phyloP scores from a whole-genome alignment of 1,140 invertebrate genomes.

The Antheraea mylitta region DNA sequence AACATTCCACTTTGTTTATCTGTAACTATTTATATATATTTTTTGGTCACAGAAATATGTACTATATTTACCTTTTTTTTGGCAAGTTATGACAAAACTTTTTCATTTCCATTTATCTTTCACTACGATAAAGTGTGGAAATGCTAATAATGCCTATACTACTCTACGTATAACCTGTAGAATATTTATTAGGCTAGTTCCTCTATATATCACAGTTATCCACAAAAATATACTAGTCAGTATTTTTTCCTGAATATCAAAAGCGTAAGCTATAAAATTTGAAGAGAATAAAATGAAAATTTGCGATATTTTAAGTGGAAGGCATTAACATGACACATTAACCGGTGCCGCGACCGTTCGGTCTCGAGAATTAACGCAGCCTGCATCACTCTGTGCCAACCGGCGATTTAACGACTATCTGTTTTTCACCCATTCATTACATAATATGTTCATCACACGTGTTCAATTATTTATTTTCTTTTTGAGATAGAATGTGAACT shows the following conservation, averaged over 20 bases:
- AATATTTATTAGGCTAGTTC: not conserved
- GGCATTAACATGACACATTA: conserved; percentile 58
- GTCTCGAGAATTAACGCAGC: conserved; percentile 34
- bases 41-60: too few relatives aligned
- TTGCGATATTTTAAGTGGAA: conserved; percentile 45
- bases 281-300: conserved; percentile 45
- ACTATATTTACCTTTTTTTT: too few relatives aligned
- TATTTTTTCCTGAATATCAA: not conserved
- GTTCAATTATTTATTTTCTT: too few relatives aligned
- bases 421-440: conserved; percentile 35
- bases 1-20: too few relatives aligned
- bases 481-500: too few relatives aligned
- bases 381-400: conserved; percentile 38
- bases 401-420: conserved; percentile 38
- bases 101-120: too few relatives aligned
- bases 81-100: too few relatives aligned
- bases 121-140: too few relatives aligned
- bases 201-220: not conserved
- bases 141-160: too few relatives aligned
- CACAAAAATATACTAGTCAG: not conserved
- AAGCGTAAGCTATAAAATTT: conserved; percentile 30
- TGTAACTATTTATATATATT: too few relatives aligned
- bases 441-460: conserved; percentile 7
- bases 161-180: too few relatives aligned
- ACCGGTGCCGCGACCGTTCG: conserved; percentile 31